Evolutionary conservation across 1,140 invertebrate genomes (phyloP).

Genomic region (Drosophila ohnishii): DNA sequence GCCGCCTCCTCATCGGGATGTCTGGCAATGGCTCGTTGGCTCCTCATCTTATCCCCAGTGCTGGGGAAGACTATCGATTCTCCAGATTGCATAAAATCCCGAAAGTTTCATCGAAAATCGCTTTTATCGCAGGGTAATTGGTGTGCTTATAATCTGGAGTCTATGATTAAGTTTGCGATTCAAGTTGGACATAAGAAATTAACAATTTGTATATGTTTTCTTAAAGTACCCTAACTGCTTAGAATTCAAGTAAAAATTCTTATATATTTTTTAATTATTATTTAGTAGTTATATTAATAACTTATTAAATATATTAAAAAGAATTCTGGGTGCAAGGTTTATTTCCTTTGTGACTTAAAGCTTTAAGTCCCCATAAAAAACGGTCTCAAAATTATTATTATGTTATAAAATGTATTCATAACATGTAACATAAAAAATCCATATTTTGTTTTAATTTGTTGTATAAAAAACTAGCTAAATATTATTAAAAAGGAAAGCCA

Average conservation of each 20-base stretch:
- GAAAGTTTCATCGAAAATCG: not conserved
- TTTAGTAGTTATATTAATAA: too few species aligned
- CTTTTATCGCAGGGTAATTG: not conserved
- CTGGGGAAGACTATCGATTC: slow-evolving; percentile 2
- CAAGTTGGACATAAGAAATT: not conserved
- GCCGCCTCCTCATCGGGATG: slow-evolving; percentile 44
- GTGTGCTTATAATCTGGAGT: not conserved
- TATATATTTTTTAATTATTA: not conserved
- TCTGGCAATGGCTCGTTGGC: slow-evolving; percentile 77
- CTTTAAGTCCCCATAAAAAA: not conserved
- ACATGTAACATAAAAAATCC: too few species aligned
- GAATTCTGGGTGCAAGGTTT: not conserved
- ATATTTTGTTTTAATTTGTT: too few species aligned
- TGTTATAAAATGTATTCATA: too few species aligned
- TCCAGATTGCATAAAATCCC: not conserved
- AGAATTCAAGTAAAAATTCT: not conserved
- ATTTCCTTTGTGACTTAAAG: not conserved
- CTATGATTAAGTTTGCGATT: too few species aligned
- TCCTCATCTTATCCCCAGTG: slow-evolving; percentile 11
- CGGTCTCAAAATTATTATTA: too few species aligned
- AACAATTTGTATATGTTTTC: too few species aligned
- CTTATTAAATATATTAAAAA: not conserved
- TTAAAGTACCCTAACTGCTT: fast-evolving
- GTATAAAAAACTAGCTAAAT: not conserved
- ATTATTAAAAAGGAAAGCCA: not conserved